Conservation (phyloP, 2,797 vertebrate genomes). For the Pseudopleuronectes americanus region DNA sequence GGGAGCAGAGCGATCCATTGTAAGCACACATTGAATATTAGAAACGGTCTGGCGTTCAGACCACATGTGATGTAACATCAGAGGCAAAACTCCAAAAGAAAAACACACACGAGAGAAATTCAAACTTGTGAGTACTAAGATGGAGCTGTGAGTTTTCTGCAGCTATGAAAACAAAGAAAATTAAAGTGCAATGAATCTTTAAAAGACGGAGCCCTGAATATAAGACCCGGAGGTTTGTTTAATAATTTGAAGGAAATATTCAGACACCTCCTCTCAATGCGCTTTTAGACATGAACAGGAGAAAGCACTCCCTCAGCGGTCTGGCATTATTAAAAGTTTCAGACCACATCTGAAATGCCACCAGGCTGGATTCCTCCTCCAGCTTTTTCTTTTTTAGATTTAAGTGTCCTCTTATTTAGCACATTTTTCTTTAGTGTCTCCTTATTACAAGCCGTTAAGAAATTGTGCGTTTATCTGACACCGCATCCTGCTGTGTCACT, state of each 20-base stretch:
- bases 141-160: not conserved
- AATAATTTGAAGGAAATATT: conserved; percentile 22
- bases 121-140: not conserved
- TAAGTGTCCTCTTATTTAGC: not conserved
- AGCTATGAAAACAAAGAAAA: not conserved
- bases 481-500: conserved; percentile 36
- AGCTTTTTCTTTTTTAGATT: not conserved
- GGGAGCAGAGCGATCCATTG: conserved; percentile 65
- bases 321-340: conserved; percentile 27
- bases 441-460: conserved; percentile 33
- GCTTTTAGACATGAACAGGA: conserved; percentile 37
- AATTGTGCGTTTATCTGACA: conserved; percentile 26
- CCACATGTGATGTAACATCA: conserved; percentile 52
- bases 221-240: conserved; percentile 6
- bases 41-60: conserved; percentile 55
- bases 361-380: conserved; percentile 1
- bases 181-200: not conserved
- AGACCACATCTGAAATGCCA: conserved; percentile 32
- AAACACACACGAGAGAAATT: conserved; percentile 12
- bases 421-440: conserved; percentile 8
- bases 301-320: conserved; percentile 48
- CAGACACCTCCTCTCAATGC: conserved; percentile 16
- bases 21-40: conserved; percentile 61
- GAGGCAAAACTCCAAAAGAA: conserved; percentile 27
- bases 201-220: not conserved